Base-by-base conservation (phyloP, 1,140 invertebrate genomes). In the Aphelinus atriplicis region DNA sequence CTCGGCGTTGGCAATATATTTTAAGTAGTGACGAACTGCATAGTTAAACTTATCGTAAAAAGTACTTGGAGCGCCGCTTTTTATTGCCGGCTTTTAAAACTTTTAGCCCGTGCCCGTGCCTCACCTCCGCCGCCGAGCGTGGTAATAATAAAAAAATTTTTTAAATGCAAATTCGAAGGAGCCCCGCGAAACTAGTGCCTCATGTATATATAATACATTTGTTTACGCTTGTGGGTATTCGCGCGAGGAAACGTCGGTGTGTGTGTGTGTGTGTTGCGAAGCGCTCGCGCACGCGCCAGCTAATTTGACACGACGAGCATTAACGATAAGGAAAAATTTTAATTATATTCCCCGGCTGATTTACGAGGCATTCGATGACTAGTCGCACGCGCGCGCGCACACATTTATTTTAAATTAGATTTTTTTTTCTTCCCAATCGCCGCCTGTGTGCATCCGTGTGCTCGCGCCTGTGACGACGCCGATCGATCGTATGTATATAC, bases 1-100 rank as follows among this genome's bases (percentile, higher is more conserved):
- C 51, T 0, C 60, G 75, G 26, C 26, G 26, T 26, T 76, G 68
- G 68, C 68, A 67, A 72, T 76, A 76, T 76, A 76, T 76, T 76
- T 76, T 76, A 71, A 76, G 75, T 76, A 76, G 75, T 76, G 75
- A 76, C 75, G 75, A 76, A 72, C 75, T 76, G 75, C 75, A 76
- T 71, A 76, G 75, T 76, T 76, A 72, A 72, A 76, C 69, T 76
- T 76, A 76, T 76, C 75, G 75, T 76, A 76, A 76, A 76, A 76
- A 72, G 69, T 67, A 76, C 64, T 76, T 71, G 75, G 67, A 72
- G 69, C 68, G 69, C 6, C 75, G 69, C 10, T 71, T 76, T 76
- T 76, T 71, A 76, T 76, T 76, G 69, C 75, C 46, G 69, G 75
- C 45, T 71, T 76, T 76, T 76, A 76, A 76, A 76, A 76, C 75